Evolutionary conservation across 2,888 invertebrate genomes (phyloP).

Genomic region (Biston stratarius): DNA sequence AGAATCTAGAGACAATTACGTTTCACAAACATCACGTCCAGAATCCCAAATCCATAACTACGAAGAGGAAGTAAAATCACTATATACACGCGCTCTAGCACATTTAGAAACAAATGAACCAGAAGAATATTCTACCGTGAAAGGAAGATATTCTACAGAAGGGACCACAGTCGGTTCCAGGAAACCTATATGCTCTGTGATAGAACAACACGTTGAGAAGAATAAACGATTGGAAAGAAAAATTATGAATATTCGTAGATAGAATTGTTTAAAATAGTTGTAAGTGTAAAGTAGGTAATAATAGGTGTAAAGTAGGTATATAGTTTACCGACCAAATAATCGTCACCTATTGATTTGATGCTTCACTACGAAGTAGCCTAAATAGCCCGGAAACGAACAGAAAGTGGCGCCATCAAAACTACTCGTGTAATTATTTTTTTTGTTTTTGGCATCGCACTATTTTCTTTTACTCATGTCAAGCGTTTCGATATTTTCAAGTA

Average conservation of each 20-base stretch:
- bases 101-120: conserved; percentile 56
- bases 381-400: too few relatives aligned
- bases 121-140: conserved; percentile 55
- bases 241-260: conserved; percentile 35
- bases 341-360: too few relatives aligned
- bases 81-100: conserved; percentile 57
- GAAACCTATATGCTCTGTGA: conserved; percentile 64
- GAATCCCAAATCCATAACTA: conserved; percentile 61
- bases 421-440: too few relatives aligned
- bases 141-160: conserved; percentile 61
- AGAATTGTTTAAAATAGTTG: background rate
- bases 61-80: conserved; percentile 63
- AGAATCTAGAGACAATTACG: conserved; percentile 72
- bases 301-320: too few relatives aligned
- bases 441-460: too few relatives aligned
- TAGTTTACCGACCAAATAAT: too few relatives aligned
- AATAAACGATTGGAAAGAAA: conserved; percentile 62
- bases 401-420: too few relatives aligned
- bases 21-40: conserved; percentile 52
- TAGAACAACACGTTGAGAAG: conserved; percentile 65
- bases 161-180: conserved; percentile 62
- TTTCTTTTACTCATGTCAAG: too few relatives aligned
- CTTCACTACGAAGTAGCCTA: too few relatives aligned
- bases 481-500: too few relatives aligned
- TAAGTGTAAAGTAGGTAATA: background rate